Percentiles rank a stretch among this genome's conserved stretches.
Conservation (phyloP, 2,888 invertebrate species). For the Lepas anatifera region DNA sequence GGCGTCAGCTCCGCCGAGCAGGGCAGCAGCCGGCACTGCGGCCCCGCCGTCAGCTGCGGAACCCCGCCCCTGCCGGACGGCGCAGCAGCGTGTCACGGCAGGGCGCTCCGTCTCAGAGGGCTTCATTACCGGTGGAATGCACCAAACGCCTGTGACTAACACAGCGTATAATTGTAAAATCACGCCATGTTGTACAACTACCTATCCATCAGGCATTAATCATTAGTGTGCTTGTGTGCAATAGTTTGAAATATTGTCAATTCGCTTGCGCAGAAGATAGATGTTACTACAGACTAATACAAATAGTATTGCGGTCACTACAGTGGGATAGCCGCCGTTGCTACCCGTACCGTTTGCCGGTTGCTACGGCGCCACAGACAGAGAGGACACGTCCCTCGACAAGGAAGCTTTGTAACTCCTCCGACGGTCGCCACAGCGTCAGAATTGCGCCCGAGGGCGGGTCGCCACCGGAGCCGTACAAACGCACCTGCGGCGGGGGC, state of each 20-base stretch:
- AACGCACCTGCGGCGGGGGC: background rate
- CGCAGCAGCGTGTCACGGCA: background rate
- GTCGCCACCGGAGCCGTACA: slow-evolving; percentile 20
- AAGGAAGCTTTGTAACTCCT: slow-evolving; percentile 44
- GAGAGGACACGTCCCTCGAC: slow-evolving; percentile 49
- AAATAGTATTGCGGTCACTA: no score
- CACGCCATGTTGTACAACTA: no score
- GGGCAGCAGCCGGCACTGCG: slow-evolving; percentile 39
- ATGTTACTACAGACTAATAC: no score
- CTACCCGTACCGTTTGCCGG: slow-evolving; percentile 39
- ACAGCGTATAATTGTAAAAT: no score
- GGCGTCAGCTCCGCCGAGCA: slow-evolving; percentile 25
- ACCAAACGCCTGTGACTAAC: no score
- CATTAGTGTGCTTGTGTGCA: no score
- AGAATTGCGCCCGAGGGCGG: slow-evolving; percentile 38
- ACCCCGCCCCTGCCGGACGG: slow-evolving; percentile 39
- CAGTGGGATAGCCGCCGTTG: no score
- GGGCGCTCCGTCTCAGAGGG: no score
- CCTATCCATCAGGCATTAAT: no score
- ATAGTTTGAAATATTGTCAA: no score
- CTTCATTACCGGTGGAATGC: no score
- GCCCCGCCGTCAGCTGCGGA: slow-evolving; percentile 44
- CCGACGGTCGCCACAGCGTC: slow-evolving; percentile 58
- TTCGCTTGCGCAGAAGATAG: no score
- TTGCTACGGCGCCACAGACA: slow-evolving; percentile 45